A percentile compares a stretch with the other conserved stretches of the same genome.
Conservation (phyloP, 2,888 invertebrate genomes). For the Lasioglossum leucozonium region DNA sequence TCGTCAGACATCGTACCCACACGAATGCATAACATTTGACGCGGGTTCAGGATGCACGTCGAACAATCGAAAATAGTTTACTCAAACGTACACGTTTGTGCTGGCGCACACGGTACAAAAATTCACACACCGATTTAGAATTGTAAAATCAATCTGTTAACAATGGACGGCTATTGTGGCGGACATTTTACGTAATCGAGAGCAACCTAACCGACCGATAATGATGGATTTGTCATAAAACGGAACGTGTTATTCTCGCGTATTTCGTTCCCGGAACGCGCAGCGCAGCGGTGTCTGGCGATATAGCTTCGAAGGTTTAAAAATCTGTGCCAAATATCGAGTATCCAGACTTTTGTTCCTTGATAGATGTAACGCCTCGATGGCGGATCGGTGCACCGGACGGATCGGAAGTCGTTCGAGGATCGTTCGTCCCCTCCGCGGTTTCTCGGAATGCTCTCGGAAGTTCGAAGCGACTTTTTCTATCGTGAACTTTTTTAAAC, state of each 20-base stretch:
- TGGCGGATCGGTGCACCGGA: slow-evolving; percentile 45
- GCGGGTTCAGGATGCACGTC: slow-evolving; percentile 69
- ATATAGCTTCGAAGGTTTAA: neutral
- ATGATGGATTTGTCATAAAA: neutral
- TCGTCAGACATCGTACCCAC: slow-evolving; percentile 33
- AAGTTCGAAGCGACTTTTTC: slow-evolving; percentile 31
- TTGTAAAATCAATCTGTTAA: slow-evolving; percentile 76
- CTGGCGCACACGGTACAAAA: neutral
- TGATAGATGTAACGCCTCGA: slow-evolving; percentile 72
- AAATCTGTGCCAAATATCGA: slow-evolving; percentile 84
- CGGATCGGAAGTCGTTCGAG: slow-evolving; percentile 25
- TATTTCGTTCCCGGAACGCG: neutral
- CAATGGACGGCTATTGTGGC: neutral
- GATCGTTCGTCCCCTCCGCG: slow-evolving; percentile 62
- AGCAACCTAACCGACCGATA: neutral
- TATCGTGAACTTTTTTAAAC: slow-evolving; percentile 43
- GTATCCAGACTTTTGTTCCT: slow-evolving; percentile 82
- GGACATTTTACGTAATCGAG: neutral
- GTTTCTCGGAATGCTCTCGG: slow-evolving; percentile 22
- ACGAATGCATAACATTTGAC: slow-evolving; percentile 76
- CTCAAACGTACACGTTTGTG: neutral
- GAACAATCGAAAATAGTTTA: neutral
- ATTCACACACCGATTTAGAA: neutral
- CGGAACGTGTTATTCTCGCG: neutral
- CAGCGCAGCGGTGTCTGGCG: neutral